These are phyloP conservation scores for Torymus tubicola DNA, from an alignment of 2,888 invertebrate species.

Conservation along the genomic window DNA sequence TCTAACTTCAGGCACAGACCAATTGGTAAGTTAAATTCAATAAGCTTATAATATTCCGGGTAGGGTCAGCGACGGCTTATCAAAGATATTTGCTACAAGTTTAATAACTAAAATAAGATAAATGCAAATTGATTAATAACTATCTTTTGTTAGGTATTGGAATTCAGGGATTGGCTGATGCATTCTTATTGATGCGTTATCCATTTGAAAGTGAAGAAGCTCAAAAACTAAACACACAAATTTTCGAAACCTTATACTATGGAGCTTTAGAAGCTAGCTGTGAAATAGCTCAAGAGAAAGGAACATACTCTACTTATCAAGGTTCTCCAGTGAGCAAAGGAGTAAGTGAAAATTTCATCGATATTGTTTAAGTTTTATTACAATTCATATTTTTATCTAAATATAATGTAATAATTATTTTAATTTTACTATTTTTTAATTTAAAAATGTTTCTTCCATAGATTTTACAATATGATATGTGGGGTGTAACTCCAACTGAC, in stretches of 20 bases:
- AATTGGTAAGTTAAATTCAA: constrained; percentile 78
- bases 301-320: constrained; percentile 93
- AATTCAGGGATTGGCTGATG: constrained; percentile 97
- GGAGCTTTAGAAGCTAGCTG: constrained; percentile 97
- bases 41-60: too few species aligned
- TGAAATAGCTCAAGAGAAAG: constrained; percentile 90
- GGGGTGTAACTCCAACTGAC: constrained; percentile 91
- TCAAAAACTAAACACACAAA: constrained; percentile 91
- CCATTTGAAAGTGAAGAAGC: constrained; percentile 96
- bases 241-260: constrained; percentile 98
- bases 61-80: too few species aligned
- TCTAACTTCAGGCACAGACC: constrained; percentile 94
- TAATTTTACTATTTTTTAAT: too few species aligned
- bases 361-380: too few species aligned
- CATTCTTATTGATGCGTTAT: constrained; percentile 94
- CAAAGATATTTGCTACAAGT: too few species aligned
- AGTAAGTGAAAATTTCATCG: constrained; percentile 71
- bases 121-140: neutral
- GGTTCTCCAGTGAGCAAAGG: constrained; percentile 97
- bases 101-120: neutral
- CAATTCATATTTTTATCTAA: too few species aligned
- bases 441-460: constrained; percentile 62
- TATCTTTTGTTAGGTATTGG: constrained; percentile 83
- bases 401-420: too few species aligned
- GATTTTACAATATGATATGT: constrained; percentile 98